These are phyloP conservation scores for Fragum fragum DNA, from an alignment of 2,888 invertebrate species.

Conservation along the genomic window DNA sequence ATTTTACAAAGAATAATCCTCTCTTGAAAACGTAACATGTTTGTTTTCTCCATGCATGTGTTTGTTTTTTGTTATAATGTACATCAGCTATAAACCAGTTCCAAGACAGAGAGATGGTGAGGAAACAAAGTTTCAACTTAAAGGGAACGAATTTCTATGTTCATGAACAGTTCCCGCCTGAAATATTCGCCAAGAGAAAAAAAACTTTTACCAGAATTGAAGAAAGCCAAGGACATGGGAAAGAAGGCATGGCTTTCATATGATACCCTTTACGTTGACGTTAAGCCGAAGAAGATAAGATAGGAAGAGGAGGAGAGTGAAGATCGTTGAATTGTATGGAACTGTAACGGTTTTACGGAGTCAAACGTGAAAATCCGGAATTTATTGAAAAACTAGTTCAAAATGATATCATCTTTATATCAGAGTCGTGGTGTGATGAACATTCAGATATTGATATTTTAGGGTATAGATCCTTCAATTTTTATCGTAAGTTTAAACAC, in stretches of 20 bases:
- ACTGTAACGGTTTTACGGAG: slow-evolving; percentile 9
- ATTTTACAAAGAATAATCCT: too few species aligned
- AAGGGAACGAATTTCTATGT: not conserved
- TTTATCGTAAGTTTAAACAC: slow-evolving; percentile 24
- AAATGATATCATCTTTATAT: slow-evolving; percentile 3
- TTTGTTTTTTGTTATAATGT: too few species aligned
- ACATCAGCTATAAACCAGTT: too few species aligned
- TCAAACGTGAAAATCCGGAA: slow-evolving; percentile 1
- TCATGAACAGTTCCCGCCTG: slow-evolving; percentile 14
- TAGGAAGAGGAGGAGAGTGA: slow-evolving; percentile 19
- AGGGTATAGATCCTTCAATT: slow-evolving; percentile 1
- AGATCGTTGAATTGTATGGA: not conserved
- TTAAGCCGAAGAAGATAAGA: not conserved
- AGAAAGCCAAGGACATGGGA: not conserved
- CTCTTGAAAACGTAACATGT: too few species aligned
- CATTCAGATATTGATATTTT: not conserved
- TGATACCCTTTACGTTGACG: slow-evolving; percentile 26
- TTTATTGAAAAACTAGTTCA: slow-evolving; percentile 10
- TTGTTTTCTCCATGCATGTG: too few species aligned
- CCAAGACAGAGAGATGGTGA: slow-evolving; percentile 19
- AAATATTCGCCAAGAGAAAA: not conserved
- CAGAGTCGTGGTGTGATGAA: slow-evolving; percentile 13
- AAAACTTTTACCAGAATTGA: slow-evolving; percentile 20
- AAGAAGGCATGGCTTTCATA: slow-evolving; percentile 18
- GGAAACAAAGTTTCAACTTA: not conserved